Conservation (phyloP, 1,140 invertebrate genomes). For the Anoplophora glabripennis region DNA sequence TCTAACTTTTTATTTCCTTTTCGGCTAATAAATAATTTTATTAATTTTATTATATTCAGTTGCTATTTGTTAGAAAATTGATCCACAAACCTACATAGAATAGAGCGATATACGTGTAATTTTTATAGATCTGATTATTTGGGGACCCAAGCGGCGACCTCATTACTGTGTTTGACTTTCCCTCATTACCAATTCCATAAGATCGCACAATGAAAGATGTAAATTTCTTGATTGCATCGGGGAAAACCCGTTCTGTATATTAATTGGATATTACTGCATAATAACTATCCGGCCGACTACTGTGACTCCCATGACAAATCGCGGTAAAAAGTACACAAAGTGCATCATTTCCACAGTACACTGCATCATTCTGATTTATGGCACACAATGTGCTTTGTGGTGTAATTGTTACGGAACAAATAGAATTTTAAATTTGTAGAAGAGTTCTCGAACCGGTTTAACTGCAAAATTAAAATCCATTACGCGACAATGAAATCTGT, state of each 20-base stretch:
- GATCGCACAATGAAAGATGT: conserved; percentile 30
- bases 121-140: no score
- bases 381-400: background rate
- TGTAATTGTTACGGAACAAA: background rate
- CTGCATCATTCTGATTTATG: background rate
- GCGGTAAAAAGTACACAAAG: background rate
- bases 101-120: no score
- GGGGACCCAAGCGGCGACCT: no score
- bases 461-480: no score
- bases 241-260: conserved; percentile 21
- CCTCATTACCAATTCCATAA: conserved; percentile 32
- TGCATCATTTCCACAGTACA: background rate
- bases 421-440: background rate
- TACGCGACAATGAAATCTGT: no score
- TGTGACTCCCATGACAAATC: background rate
- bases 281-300: conserved; percentile 12
- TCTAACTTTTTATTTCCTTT: no score
- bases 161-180: conserved; percentile 28
- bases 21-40: no score
- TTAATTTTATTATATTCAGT: no score
- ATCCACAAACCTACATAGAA: no score
- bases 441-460: no score
- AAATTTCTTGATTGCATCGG: conserved; percentile 28
- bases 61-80: no score
- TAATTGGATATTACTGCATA: conserved; percentile 27